Evolutionary conservation across 2,888 invertebrate species (phyloP).

Genomic region (Leucania comma): DNA sequence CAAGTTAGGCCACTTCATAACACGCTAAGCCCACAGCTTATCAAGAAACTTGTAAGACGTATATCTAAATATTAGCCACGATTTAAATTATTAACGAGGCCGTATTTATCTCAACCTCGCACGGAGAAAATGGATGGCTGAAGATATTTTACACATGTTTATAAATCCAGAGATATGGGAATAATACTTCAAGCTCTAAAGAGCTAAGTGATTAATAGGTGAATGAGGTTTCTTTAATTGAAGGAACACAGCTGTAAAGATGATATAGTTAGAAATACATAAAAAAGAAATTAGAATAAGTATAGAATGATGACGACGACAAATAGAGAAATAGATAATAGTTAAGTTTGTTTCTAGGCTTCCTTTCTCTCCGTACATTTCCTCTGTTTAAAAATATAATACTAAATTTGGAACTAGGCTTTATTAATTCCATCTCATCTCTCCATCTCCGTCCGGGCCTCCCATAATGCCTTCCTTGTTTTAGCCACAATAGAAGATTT

Average conservation of each 20-base stretch:
- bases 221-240: constrained; percentile 11
- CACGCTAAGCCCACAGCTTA: background rate
- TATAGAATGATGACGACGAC: background rate
- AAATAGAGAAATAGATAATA: no score
- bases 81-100: constrained; percentile 39
- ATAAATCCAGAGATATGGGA: constrained; percentile 23
- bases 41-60: constrained; percentile 4
- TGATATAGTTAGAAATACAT: background rate
- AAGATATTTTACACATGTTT: constrained; percentile 40
- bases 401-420: background rate
- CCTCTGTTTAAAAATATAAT: no score
- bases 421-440: background rate
- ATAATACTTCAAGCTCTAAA: constrained; percentile 42
- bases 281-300: no score
- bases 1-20: constrained; percentile 4
- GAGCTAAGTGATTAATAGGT: constrained; percentile 8
- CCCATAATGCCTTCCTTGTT: background rate
- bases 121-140: constrained; percentile 36
- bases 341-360: background rate
- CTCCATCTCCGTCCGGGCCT: background rate
- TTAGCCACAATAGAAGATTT: background rate
- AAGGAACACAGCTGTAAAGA: background rate
- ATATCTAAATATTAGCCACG: constrained; percentile 45
- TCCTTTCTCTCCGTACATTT: no score
- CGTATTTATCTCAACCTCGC: constrained; percentile 30